Conservation (phyloP, 2,888 invertebrate genomes). For the Mantis religiosa region DNA sequence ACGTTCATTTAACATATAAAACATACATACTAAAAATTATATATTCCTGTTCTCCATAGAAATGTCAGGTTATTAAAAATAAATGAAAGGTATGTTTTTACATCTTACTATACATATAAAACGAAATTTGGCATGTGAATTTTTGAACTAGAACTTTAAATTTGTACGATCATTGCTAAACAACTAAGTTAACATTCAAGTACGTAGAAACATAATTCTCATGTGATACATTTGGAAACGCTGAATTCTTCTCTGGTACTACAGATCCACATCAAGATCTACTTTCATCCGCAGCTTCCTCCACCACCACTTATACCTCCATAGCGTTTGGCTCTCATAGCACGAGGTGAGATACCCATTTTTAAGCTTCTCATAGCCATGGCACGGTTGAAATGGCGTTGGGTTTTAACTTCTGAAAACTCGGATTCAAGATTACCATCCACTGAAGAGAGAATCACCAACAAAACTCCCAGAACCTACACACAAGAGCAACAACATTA, state of each 20-base stretch:
- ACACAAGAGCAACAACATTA: constrained; percentile 30
- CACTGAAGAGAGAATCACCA: constrained; percentile 75
- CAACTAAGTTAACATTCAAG: constrained; percentile 9
- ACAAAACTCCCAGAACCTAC: constrained; percentile 76
- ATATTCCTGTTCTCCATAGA: neutral
- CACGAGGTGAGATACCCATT: constrained; percentile 45
- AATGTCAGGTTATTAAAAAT: neutral
- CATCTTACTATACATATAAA: constrained; percentile 10
- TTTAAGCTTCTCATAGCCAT: constrained; percentile 81
- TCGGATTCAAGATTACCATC: constrained; percentile 47
- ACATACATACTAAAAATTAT: neutral
- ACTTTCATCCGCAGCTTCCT: constrained; percentile 2
- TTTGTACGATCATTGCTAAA: constrained; percentile 9
- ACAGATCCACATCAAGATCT: neutral
- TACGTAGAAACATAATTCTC: neutral
- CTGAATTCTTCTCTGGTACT: neutral
- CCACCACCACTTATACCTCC: neutral
- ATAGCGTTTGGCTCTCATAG: constrained; percentile 36
- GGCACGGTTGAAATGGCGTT: constrained; percentile 82
- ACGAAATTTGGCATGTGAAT: constrained; percentile 11
- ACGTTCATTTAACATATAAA: neutral
- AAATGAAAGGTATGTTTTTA: neutral
- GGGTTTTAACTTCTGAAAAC: constrained; percentile 55
- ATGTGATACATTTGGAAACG: neutral
- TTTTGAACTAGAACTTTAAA: constrained; percentile 5